Evolutionary conservation across 64 coral and sea anemone species (phyloP), one percentile per base, ranked within the genome.

Genomic region (Stylophora pistillata): DNA sequence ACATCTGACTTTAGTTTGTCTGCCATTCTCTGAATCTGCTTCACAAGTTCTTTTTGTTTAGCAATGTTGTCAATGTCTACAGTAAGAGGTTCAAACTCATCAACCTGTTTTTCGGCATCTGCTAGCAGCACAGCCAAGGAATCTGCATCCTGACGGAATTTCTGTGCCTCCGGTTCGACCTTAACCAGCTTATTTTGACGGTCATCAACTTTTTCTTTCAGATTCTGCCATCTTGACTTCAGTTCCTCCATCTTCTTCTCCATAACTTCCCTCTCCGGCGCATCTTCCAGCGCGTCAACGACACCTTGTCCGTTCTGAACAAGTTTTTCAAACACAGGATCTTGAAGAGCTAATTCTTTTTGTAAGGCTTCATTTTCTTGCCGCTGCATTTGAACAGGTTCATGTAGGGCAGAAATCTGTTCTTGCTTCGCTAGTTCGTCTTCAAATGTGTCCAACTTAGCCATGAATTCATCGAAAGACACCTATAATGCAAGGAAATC

Each of bases 401-500:
- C 95, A 27, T 92, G 60, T 9, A 97, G 3, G 7, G 95, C 95
- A 70, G 95, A 97, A 26, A 93, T 87, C 15, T 91, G 95, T 41
- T 90, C 82, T 81, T 88, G 88, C 31, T 70, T 89, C 27, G 87
- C 56, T 28, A 90, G 13, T 9, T 79, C 78, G 9, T 91, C 88
- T 86, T 93, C 95, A 21, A 90, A 89, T 13, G 73, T 60, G 32
- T 72, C 73, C 23, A 97, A 76, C 78, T 97, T 97, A 52, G 69
- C 95, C 88, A 97, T 77, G 87, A 97, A 97, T 4, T 90, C 95
- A 18, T 97, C 91, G 70, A 89, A 97, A 4, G 95, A 93, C 4
- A 97, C 88, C 80, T 84, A 37, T 47, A 78, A 56, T 47, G 56
- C 14, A 6, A n/a, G 69, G 52, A 37, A 61, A 10, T 69, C 1